These are phyloP conservation scores for Leptodactylus fallax DNA, from an alignment of 2,797 vertebrate species.

Conservation along the genomic window DNA sequence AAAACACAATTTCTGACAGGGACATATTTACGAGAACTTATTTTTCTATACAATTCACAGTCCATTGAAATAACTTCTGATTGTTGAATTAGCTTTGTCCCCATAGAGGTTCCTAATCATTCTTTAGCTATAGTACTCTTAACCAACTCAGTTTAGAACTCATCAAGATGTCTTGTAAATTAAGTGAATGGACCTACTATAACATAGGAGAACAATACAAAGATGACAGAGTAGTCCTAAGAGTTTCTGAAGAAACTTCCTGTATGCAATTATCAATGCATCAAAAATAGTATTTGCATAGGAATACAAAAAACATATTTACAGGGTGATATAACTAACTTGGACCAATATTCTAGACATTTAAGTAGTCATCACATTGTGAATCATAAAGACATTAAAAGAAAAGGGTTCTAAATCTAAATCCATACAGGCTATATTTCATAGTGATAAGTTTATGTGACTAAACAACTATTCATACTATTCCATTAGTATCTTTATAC, in stretches of 20 bases:
- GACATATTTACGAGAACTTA: too few species aligned
- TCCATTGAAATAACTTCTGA: neutral
- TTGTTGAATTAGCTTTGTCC: neutral
- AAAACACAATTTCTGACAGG: neutral
- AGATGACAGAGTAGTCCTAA: neutral
- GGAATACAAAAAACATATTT: neutral
- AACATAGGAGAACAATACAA: neutral
- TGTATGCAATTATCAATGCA: neutral
- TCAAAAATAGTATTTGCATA: too few species aligned
- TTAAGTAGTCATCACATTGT: neutral
- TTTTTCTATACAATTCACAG: neutral
- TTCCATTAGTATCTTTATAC: too few species aligned
- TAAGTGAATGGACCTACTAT: neutral
- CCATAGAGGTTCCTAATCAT: constrained; percentile 2
- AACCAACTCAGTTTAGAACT: neutral
- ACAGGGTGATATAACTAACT: neutral
- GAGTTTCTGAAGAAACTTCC: neutral
- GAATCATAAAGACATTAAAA: neutral
- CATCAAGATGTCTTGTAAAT: neutral
- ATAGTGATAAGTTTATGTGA: neutral
- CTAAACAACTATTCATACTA: neutral
- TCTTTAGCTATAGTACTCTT: neutral
- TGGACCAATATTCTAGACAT: neutral
- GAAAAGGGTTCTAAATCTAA: neutral
- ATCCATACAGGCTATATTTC: neutral